phyloP scores from a whole-genome alignment of 2,113 vertebrate genomes.

The Ictalurus furcatus region DNA sequence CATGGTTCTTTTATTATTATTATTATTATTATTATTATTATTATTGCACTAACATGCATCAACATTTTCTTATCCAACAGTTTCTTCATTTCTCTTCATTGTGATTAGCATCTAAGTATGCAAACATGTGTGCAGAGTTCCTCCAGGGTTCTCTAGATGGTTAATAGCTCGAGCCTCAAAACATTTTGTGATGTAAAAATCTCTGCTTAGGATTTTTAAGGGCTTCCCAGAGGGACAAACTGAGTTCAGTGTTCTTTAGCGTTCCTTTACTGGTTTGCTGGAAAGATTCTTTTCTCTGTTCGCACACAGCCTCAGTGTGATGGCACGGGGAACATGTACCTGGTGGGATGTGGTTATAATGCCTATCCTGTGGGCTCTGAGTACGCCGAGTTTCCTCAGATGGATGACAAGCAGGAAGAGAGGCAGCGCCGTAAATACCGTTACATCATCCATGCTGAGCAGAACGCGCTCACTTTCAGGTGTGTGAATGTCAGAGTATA shows the following conservation, averaged over 20 bases:
- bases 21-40: background rate
- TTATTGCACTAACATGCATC: background rate
- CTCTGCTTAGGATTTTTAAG: background rate
- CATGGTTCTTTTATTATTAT: background rate
- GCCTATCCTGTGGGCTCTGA: constrained; percentile 90
- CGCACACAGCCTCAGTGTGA: constrained; percentile 74
- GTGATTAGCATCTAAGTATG: background rate
- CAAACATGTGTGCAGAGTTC: too few species aligned
- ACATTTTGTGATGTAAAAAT: background rate
- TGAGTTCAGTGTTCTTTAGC: background rate
- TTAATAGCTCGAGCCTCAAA: background rate
- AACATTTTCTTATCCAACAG: background rate
- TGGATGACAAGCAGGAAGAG: constrained; percentile 91
- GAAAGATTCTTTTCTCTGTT: background rate
- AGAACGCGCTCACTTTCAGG: constrained; percentile 96
- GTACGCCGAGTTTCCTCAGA: constrained; percentile 91
- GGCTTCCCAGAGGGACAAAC: background rate
- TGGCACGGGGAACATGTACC: constrained; percentile 82
- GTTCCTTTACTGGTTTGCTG: background rate
- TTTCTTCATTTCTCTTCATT: background rate
- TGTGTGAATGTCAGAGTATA: constrained; percentile 56
- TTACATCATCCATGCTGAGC: constrained; percentile 93
- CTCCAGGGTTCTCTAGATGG: background rate
- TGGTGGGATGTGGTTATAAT: constrained; percentile 93
- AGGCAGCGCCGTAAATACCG: constrained; percentile 88